Percentiles rank a stretch among this genome's conserved stretches.
phyloP scores from a whole-genome alignment of 2,888 invertebrate species.

The Malthinus seriepunctatus region DNA sequence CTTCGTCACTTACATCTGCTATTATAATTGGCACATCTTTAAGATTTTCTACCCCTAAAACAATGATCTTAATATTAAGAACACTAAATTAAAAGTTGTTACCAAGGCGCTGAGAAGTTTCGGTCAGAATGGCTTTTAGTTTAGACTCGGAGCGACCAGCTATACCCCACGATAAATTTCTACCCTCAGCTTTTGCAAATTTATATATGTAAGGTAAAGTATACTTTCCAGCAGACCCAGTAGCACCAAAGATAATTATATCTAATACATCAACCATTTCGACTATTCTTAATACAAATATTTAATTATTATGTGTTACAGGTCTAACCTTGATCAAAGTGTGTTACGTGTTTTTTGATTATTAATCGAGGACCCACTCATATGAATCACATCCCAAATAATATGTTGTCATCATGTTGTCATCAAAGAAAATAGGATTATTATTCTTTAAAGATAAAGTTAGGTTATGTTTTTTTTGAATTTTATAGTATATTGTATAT shows the following conservation, averaged over 20 bases:
- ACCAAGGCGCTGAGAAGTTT: constrained; percentile 55
- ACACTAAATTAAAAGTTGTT: constrained; percentile 15
- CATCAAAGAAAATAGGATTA: too few species aligned
- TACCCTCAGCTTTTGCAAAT: constrained; percentile 58
- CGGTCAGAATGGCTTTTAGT: constrained; percentile 44
- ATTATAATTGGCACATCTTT: constrained; percentile 69
- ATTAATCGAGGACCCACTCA: too few species aligned
- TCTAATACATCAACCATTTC: constrained; percentile 62
- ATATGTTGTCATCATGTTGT: too few species aligned
- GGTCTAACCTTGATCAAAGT: too few species aligned
- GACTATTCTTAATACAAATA: background rate
- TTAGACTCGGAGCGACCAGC: constrained; percentile 73
- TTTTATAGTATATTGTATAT: too few species aligned
- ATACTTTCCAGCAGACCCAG: constrained; percentile 90
- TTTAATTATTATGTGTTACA: too few species aligned
- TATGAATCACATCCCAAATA: too few species aligned
- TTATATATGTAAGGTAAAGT: constrained; percentile 4
- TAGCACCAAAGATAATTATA: constrained; percentile 90
- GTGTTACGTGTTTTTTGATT: too few species aligned
- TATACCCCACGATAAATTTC: constrained; percentile 79
- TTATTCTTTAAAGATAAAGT: too few species aligned
- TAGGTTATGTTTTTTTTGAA: too few species aligned
- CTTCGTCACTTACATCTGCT: constrained; percentile 76
- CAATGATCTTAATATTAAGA: background rate
- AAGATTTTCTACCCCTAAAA: constrained; percentile 52